Evolutionary conservation across 2,888 invertebrate species (phyloP), one percentile per base, ranked within the genome.

Genomic region (Pediacus dermestoides): DNA sequence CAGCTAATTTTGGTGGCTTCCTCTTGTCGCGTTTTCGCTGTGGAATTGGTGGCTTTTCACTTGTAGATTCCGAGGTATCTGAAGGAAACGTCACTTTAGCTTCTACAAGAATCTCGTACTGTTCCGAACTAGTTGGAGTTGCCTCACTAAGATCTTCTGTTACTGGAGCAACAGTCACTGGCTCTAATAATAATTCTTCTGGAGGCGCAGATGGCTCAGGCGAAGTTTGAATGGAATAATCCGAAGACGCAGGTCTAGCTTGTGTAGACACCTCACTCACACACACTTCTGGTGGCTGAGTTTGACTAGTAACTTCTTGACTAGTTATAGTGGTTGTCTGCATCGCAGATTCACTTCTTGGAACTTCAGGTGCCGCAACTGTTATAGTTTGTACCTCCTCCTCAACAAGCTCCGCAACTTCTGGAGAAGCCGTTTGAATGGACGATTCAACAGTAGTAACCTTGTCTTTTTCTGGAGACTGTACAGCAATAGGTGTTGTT

Each of bases 21-120:
- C 8, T 23, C 23, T 6, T 18, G 4, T 23, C 10, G n/a, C 23
- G 3, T 23, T 23, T 21, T 14, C 14, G 23, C n/a, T n/a, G 3
- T 23, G 23, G 23, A 4, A 23, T 14, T 28, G 28, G 28, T 28
- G 16, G 8, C 28, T 44, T 14, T 9, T 39, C 48, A 31, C 44
- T 40, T 7, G 34, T 21, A 16, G 49, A 46, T 21, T 51, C 52
- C 9, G 47, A 51, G 8, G 30, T 41, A 32, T 61, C 61, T 14
- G 57, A 47, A 11, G 76, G 76, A 41, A 81, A 74, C 0, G 77
- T 72, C 11, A 80, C 73, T 42, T 75, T 73, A 22, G 80, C 76
- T 52, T 76, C 67, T 15, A 80, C 70, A 48, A 77, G 75, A n/a
- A 80, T 72, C 70, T 80, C 80, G 49, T 75, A 79, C 22, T 60